Conservation (phyloP, 2,888 invertebrate species). For the Thereva unica region DNA sequence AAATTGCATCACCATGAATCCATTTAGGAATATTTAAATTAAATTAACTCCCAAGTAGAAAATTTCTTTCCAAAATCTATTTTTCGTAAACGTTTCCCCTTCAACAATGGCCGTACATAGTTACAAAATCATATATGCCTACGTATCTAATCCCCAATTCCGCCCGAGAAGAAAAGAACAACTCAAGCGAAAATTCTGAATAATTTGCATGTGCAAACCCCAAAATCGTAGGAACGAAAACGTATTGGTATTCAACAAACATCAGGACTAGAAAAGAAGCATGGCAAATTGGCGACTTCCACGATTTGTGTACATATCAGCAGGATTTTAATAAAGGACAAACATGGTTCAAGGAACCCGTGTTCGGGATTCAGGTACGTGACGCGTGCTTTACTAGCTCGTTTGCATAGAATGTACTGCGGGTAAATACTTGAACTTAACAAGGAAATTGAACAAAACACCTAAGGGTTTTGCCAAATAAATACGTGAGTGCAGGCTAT, state of each 20-base stretch:
- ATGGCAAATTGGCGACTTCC: conserved; percentile 14
- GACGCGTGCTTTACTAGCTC: conserved; percentile 9
- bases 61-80: too few relatives aligned
- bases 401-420: background rate
- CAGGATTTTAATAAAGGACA: conserved; percentile 25
- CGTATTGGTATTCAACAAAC: conserved; percentile 24
- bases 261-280: conserved; percentile 6
- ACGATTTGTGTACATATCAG: conserved; percentile 10
- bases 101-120: too few relatives aligned
- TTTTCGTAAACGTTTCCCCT: too few relatives aligned
- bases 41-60: too few relatives aligned
- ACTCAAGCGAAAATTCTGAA: conserved; percentile 8
- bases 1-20: too few relatives aligned
- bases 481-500: too few relatives aligned
- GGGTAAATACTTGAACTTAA: conserved; percentile 1
- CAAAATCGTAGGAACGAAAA: background rate
- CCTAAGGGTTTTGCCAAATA: too few relatives aligned
- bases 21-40: too few relatives aligned
- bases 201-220: conserved; percentile 12
- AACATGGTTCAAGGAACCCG: conserved; percentile 2
- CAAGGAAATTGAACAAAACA: too few relatives aligned
- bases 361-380: conserved; percentile 8
- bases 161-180: too few relatives aligned
- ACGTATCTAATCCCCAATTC: too few relatives aligned
- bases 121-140: too few relatives aligned